Conservation (phyloP, 2,797 vertebrate genomes). For the Adelosebastes latens region DNA sequence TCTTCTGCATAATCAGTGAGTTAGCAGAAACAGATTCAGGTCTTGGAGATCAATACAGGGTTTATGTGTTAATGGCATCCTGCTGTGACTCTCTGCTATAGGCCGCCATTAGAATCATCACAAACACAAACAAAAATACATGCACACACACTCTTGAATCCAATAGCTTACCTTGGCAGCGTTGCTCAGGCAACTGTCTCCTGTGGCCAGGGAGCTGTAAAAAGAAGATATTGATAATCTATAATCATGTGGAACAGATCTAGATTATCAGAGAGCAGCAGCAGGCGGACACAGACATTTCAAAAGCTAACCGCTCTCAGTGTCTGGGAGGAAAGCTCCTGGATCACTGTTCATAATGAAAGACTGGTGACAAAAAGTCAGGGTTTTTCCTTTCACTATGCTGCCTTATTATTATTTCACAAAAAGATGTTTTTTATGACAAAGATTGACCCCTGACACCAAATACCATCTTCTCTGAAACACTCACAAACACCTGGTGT, state of each 20-base stretch:
- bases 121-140: conserved; percentile 41
- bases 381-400: not conserved
- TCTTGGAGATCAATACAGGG: conserved; percentile 63
- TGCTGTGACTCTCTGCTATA: conserved; percentile 52
- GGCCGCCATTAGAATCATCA: conserved; percentile 79
- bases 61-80: conserved; percentile 68
- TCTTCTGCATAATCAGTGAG: conserved; percentile 53
- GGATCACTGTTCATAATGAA: conserved; percentile 37
- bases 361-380: not conserved
- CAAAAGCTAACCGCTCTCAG: conserved; percentile 75
- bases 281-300: conserved; percentile 79
- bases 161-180: conserved; percentile 81
- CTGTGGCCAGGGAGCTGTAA: conserved; percentile 81
- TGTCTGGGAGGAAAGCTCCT: conserved; percentile 77
- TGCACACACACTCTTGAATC: conserved; percentile 40
- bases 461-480: not conserved
- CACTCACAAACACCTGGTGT: not conserved
- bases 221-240: conserved; percentile 93
- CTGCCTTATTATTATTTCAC: not conserved
- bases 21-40: conserved; percentile 49
- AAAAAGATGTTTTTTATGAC: not conserved
- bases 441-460: not conserved
- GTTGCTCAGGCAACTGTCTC: conserved; percentile 91
- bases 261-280: conserved; percentile 86
- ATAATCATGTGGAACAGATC: conserved; percentile 85